Percentiles rank a stretch among this genome's conserved stretches.
These are phyloP conservation scores for Hippolais icterina DNA, from an alignment of 2,113 vertebrate species.

Conservation along the genomic window DNA sequence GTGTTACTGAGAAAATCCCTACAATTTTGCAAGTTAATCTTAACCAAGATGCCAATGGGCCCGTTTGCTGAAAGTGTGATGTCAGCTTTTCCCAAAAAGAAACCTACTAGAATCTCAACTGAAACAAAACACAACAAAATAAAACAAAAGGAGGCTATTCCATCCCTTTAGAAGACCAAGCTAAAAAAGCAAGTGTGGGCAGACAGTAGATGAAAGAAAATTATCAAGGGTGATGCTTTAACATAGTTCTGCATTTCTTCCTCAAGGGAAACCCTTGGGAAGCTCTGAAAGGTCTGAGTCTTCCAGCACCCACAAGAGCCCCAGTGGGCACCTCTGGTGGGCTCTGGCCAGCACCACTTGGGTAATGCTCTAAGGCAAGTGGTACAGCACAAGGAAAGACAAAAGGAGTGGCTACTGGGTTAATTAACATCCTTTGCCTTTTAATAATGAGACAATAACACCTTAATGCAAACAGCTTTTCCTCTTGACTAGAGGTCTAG, in stretches of 20 bases:
- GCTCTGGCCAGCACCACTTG: background rate
- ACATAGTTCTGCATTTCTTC: background rate
- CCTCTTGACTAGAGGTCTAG: background rate
- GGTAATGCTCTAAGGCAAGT: background rate
- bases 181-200: background rate
- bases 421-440: background rate
- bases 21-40: background rate
- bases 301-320: rapidly evolving
- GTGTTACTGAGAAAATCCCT: background rate
- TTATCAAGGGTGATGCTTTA: background rate
- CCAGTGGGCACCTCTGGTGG: background rate
- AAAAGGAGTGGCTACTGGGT: background rate
- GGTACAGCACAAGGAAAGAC: background rate
- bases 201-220: background rate
- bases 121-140: background rate
- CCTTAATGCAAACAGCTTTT: background rate
- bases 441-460: background rate
- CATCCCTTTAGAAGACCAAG: background rate
- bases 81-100: background rate
- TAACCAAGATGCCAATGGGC: background rate
- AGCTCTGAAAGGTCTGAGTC: background rate
- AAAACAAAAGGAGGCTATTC: background rate
- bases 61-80: background rate
- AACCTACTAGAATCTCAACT: background rate
- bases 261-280: background rate